Conservation (phyloP, 2,888 invertebrate species). For the Oscheius sp. region DNA sequence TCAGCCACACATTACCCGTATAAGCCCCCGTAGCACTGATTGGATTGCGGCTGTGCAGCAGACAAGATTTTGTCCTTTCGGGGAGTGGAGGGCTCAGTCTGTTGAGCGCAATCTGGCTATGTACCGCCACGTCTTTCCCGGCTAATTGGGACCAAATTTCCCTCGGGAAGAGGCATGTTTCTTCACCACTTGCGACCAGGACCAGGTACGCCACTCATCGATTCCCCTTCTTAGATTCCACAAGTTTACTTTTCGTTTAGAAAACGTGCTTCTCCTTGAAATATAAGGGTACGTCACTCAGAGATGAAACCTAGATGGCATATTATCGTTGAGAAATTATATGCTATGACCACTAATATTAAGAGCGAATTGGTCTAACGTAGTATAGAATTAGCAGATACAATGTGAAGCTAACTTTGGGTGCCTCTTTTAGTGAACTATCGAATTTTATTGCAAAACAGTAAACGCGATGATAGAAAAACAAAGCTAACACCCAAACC, state of each 20-base stretch:
- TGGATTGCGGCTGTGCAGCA: slow-evolving; percentile 18
- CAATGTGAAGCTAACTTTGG: no score
- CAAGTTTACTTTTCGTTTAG: neutral
- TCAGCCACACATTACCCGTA: neutral
- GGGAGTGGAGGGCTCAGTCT: slow-evolving; percentile 13
- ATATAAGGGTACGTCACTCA: no score
- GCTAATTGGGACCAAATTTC: slow-evolving; percentile 37
- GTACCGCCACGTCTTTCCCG: slow-evolving; percentile 36
- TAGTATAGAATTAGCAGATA: no score
- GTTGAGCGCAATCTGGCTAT: slow-evolving; percentile 36
- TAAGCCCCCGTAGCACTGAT: slow-evolving; percentile 15
- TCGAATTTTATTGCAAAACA: no score
- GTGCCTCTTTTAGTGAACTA: no score
- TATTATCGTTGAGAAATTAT: no score
- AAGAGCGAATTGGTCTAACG: no score
- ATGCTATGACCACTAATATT: no score
- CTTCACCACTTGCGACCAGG: slow-evolving; percentile 37
- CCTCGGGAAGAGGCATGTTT: slow-evolving; percentile 33
- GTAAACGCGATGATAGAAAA: no score
- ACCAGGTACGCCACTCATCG: slow-evolving; percentile 33
- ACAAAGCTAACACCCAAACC: no score
- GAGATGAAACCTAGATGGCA: no score
- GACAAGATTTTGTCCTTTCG: slow-evolving; percentile 30
- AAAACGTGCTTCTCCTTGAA: no score
- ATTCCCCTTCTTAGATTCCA: slow-evolving; percentile 17